Conservation (phyloP, 92 coral and sea anemone genomes). For the Chrysogorgia sp. region DNA sequence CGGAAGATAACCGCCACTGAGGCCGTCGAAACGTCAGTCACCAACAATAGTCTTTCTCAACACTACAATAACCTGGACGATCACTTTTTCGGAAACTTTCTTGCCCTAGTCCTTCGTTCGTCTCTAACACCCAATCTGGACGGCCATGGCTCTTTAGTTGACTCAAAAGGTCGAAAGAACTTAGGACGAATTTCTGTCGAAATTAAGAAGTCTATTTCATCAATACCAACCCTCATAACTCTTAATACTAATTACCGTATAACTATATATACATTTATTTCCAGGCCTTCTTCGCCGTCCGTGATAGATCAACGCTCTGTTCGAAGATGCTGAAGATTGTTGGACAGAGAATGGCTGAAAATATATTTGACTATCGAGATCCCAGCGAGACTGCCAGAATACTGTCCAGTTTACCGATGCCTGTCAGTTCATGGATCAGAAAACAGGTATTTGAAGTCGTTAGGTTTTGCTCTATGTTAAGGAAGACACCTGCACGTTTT, state of each 20-base stretch:
- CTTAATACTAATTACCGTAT: neutral
- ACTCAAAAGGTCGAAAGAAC: too few relatives aligned
- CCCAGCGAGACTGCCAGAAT: constrained; percentile 84
- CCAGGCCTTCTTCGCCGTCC: constrained; percentile 82
- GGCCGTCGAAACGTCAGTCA: too few relatives aligned
- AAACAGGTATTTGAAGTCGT: constrained; percentile 70
- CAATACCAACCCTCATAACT: too few relatives aligned
- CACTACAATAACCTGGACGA: too few relatives aligned
- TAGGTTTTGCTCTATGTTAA: neutral
- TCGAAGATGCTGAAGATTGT: constrained; percentile 72
- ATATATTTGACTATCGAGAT: constrained; percentile 71
- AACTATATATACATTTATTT: neutral
- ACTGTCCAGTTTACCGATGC: constrained; percentile 82
- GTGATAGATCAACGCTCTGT: constrained; percentile 70
- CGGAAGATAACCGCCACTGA: too few relatives aligned
- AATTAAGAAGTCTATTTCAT: too few relatives aligned
- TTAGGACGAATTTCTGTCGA: too few relatives aligned
- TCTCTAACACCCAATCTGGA: too few relatives aligned
- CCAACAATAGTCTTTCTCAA: too few relatives aligned
- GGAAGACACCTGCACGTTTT: neutral
- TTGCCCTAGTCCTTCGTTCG: too few relatives aligned
- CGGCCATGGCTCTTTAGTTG: too few relatives aligned
- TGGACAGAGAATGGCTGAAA: constrained; percentile 91
- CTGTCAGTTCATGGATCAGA: constrained; percentile 93
- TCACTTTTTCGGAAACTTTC: too few relatives aligned